A percentile compares a stretch with the other conserved stretches of the same genome.
These are phyloP conservation scores for Zele albiditarsus DNA, from an alignment of 2,888 invertebrate species.

Conservation along the genomic window DNA sequence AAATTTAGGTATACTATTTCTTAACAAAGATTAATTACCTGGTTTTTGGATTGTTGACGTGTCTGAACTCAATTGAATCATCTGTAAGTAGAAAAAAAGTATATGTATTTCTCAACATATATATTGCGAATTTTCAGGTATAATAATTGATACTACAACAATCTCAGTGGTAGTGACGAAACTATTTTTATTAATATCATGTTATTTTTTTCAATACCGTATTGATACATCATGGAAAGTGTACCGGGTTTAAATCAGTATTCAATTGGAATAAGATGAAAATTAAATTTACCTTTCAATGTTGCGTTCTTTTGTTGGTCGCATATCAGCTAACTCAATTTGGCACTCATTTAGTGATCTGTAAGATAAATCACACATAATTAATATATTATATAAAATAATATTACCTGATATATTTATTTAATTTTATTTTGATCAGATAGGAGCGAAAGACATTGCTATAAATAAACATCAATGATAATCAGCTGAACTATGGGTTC, in stretches of 20 bases:
- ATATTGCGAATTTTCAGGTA: neutral
- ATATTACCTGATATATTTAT: neutral
- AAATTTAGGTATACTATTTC: neutral
- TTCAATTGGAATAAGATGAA: neutral
- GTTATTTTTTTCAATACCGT: constrained; percentile 54
- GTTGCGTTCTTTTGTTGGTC: neutral
- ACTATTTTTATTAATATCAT: constrained; percentile 58
- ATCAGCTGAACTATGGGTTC: constrained; percentile 59
- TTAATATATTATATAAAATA: neutral
- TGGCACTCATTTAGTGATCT: neutral
- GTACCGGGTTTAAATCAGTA: neutral
- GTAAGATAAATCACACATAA: neutral
- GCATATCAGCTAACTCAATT: neutral
- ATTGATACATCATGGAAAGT: constrained; percentile 56
- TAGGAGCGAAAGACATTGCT: constrained; percentile 58
- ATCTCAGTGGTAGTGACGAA: constrained; percentile 70
- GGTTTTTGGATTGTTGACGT: neutral
- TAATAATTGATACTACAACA: constrained; percentile 10
- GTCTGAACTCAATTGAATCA: neutral
- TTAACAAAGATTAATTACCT: neutral
- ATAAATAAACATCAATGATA: constrained; percentile 47
- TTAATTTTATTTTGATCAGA: constrained; percentile 43
- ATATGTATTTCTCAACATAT: neutral
- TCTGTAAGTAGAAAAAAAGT: neutral
- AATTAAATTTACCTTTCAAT: constrained; percentile 28